phyloP scores from a whole-genome alignment of 2,888 invertebrate genomes.

The Ectropis crepuscularia region DNA sequence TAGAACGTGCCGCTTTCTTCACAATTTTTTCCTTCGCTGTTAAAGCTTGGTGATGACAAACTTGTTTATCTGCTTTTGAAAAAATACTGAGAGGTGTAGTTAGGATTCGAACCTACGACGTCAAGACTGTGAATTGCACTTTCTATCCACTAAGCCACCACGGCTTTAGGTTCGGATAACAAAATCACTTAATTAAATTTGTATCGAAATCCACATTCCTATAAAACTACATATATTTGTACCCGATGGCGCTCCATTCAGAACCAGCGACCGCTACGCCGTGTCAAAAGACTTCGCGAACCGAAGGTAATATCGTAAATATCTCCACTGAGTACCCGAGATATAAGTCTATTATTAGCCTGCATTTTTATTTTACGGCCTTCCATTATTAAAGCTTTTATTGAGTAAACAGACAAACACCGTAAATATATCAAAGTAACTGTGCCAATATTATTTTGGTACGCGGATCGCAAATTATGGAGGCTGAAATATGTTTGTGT shows the following conservation, averaged over 20 bases:
- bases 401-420: slow-evolving; percentile 57
- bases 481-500: slow-evolving; percentile 20
- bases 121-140: no score
- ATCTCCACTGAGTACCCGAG: slow-evolving; percentile 24
- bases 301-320: slow-evolving; percentile 30
- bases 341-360: slow-evolving; percentile 35
- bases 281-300: slow-evolving; percentile 40
- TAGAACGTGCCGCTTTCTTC: no score
- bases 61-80: no score
- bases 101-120: no score
- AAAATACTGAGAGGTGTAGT: no score
- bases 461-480: slow-evolving; percentile 25
- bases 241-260: not conserved
- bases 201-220: no score
- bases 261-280: slow-evolving; percentile 1
- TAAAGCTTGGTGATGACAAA: no score
- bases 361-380: slow-evolving; percentile 43
- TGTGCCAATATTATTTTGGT: slow-evolving; percentile 63
- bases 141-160: no score
- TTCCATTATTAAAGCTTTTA: slow-evolving; percentile 43
- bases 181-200: not conserved
- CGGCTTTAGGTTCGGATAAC: no score
- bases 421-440: slow-evolving; percentile 59
- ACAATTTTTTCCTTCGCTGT: no score
- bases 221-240: slow-evolving; percentile 13